Base-by-base conservation (phyloP, 2,888 invertebrate species). In the Zygothrica quintamaculata region DNA sequence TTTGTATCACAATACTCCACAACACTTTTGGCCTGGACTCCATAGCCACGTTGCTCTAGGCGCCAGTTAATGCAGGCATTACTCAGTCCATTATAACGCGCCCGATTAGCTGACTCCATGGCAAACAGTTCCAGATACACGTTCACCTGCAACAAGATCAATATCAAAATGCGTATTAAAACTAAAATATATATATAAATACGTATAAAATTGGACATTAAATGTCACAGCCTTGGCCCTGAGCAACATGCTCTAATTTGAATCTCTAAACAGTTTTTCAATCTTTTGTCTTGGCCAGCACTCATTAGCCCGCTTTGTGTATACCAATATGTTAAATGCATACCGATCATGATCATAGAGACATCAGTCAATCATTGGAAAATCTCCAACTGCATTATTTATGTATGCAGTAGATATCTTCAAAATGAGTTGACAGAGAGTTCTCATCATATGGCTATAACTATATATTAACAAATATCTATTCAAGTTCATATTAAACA, bases 61-160 rank as follows among this genome's bases (percentile, higher is more conserved):
- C 85, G 82, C 72, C 82, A 69, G 64, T 89, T 89, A n/a, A 89
- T 65, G 46, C 89, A 89, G 66, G 77, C 73, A 65, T 89, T 89
- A 18, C 78, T 64, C 2, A 89, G 60, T 2, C 47, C 70, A 65
- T 89, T 87, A n/a, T 77, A 84, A 2, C 66, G 84, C 18, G 72
- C 66, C 13, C 89, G 88, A 46, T 87, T 80, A 11, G 22, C 57
- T 2, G 67, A 65, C 71, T 89, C 89, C 22, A 65, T 66, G 55
- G 74, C 66, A 42, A 89, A 89, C 46, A 89, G 67, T 48, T 84
- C 67, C 73, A 89, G 60, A 60, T 89, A 89, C 7, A 81, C 78
- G 58, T 89, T 89, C 26, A 89, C 85, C 89, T 89, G 67, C 22
- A 34, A 42, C 29, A 9, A 37, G 9, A 29, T 22, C 7, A 53